These are phyloP conservation scores for Iguana delicatissima DNA, from an alignment of 2,797 vertebrate genomes.

Conservation along the genomic window DNA sequence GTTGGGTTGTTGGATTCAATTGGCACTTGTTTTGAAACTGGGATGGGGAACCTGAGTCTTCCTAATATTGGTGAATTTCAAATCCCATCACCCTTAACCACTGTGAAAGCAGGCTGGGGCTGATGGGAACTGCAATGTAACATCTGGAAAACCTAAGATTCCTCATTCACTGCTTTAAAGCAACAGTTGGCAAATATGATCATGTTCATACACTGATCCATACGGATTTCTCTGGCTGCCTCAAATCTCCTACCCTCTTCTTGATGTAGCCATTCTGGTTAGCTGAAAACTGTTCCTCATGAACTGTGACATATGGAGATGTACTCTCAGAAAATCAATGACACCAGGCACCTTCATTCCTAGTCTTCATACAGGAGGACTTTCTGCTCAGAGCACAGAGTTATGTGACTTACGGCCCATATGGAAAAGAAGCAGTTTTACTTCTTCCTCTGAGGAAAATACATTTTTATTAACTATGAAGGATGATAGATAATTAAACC, in stretches of 20 bases:
- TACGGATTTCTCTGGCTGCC: neutral
- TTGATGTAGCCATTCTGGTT: neutral
- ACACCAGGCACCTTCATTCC: neutral
- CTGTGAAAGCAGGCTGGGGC: too few species aligned
- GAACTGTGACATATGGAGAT: neutral
- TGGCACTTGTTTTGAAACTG: neutral
- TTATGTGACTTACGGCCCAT: neutral
- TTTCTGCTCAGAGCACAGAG: neutral
- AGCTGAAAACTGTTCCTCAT: neutral
- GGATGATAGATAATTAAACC: constrained; percentile 4
- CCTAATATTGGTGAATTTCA: neutral
- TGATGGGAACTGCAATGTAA: too few species aligned
- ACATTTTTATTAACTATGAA: constrained; percentile 6
- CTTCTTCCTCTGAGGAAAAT: neutral
- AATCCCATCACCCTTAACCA: too few species aligned
- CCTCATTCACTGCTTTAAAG: neutral
- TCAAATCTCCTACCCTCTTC: neutral
- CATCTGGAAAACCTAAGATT: too few species aligned
- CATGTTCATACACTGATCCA: neutral
- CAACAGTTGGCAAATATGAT: neutral
- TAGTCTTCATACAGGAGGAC: neutral
- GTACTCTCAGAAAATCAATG: neutral
- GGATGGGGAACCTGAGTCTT: neutral
- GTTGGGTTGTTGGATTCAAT: constrained; percentile 1
- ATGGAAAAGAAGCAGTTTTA: neutral